Evolutionary conservation across 2,797 vertebrate genomes (phyloP), one percentile per base, ranked within the genome.

Genomic region (Sciurus vulgaris): DNA sequence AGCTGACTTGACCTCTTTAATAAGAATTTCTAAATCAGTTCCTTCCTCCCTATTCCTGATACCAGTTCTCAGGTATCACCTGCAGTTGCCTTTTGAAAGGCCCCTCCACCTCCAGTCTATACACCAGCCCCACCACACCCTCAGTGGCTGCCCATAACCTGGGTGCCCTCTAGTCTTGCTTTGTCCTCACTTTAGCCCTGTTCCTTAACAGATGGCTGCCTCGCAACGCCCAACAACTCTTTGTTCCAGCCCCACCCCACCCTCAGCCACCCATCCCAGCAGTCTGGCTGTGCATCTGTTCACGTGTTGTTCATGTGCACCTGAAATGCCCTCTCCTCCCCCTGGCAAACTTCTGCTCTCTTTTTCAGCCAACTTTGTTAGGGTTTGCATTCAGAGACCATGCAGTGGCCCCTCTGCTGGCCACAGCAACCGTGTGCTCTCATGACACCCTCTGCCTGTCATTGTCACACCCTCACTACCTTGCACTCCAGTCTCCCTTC

Each of bases 171-270:
- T 11, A 24, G 33, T 17, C n/a, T 77, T 0, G 0, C 35, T 38
- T 56, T 38, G 20, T 28, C 1, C 63, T 84, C 22, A 13, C 30
- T 65, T 61, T 61, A 28, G 20, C 59, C 28, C 30, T 51, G 2
- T 47, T 41, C 59, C 47, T 56, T 33, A 67, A 74, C 86, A 95
- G 86, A 51, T 81, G 95, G 89, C 67, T 49, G 76, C 49, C 72
- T 35, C 44, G 35, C 28, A 63, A 11, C 26, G n/a, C 56, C 83
- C 73, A 35, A 26, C 38, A 30, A 22, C 70, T 56, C 28, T 28
- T 17, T 79, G 61, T 67, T 86, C 49, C 85, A 72, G 22, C 22
- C 30, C 17, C 22, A 41, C 65, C 47, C n/a, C 20, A 51, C 33
- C 63, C 54, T n/a, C 8, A 15, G 2, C 20, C 38, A 2, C 20